phyloP scores from a whole-genome alignment of 2,113 vertebrate genomes.

The Toxotes chatareus region DNA sequence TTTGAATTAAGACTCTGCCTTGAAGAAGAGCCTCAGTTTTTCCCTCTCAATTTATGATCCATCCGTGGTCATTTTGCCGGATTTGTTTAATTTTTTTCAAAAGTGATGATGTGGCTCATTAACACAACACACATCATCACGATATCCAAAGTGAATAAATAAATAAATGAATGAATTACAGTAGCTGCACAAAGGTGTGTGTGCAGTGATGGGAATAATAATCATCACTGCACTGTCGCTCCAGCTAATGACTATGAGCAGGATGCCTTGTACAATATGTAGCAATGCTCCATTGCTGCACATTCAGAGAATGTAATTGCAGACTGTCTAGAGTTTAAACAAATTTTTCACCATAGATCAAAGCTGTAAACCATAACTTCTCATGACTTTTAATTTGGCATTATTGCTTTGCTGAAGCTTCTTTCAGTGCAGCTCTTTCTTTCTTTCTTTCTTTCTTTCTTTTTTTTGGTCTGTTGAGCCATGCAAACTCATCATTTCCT shows the following conservation, averaged over 20 bases:
- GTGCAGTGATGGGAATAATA: slow-evolving; percentile 64
- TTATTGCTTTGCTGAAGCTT: not conserved
- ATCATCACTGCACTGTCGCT: slow-evolving; percentile 61
- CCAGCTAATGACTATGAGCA: slow-evolving; percentile 63
- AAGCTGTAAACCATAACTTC: slow-evolving; percentile 35
- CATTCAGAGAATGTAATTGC: slow-evolving; percentile 47
- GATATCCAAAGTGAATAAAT: slow-evolving; percentile 53
- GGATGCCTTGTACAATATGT: slow-evolving; percentile 51
- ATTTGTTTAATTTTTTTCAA: slow-evolving; percentile 1
- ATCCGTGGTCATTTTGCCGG: not conserved
- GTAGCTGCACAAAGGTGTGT: slow-evolving; percentile 60
- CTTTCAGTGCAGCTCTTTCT: not conserved
- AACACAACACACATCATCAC: slow-evolving; percentile 3
- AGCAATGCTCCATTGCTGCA: slow-evolving; percentile 34
- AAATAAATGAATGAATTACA: slow-evolving; percentile 42
- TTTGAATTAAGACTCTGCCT: slow-evolving; percentile 2
- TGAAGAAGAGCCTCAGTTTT: not conserved
- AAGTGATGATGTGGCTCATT: not conserved
- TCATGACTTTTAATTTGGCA: slow-evolving; percentile 24
- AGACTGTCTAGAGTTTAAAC: slow-evolving; percentile 28
- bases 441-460: not conserved
- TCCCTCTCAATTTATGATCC: not conserved
- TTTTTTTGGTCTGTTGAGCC: not conserved
- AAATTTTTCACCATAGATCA: slow-evolving; percentile 38
- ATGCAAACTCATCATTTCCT: slow-evolving; percentile 5